Base-by-base conservation (phyloP, 1,140 invertebrate genomes). In the Callitettix versicolor region DNA sequence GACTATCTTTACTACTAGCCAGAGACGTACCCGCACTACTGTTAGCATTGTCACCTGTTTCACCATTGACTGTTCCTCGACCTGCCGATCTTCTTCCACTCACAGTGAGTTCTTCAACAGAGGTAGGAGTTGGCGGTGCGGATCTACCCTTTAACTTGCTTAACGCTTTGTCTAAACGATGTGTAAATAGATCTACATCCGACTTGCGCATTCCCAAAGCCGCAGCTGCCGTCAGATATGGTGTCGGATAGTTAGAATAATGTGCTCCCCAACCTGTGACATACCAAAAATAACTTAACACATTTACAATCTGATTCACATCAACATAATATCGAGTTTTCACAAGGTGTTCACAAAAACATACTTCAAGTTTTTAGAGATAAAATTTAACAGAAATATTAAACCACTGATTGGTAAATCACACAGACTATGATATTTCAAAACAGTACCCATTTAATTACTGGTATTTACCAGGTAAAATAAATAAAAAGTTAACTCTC, bases 211-310 rank as follows among this genome's bases (percentile, higher is more conserved):
- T 82, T n/a, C 85, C 84, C 50, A 87, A 71, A 18, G 80, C 74
- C 14, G 82, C 82, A 17, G 84, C 83, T 42, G 80, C 83, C 17
- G 84, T 87, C 41, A 87, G 68, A 64, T 87, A 87, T 17, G 79
- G 71, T 51, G 71, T 69, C 22, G 77, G 76, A 64, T 82, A 82
- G 60, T 72, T 74, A 61, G 77, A 73, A 57, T 73, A 73, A 67
- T 86, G 84, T 20, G 81, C 75, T 42, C 84, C 84, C 81, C 82
- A 87, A 30, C 82, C 81, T 73, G 55, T 54, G 61, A 76, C 9
- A n/a, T n/a, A n/a, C n/a, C n/a, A n/a, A n/a, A n/a, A n/a, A n/a
- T n/a, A n/a, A n/a, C n/a, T n/a, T n/a, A n/a, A n/a, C n/a, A n/a
- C n/a, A n/a, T n/a, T 36, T 36, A 36, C n/a, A 36, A n/a, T 36